These are phyloP conservation scores for Cydia pomonella DNA, from an alignment of 1,140 invertebrate genomes.

Conservation along the genomic window DNA sequence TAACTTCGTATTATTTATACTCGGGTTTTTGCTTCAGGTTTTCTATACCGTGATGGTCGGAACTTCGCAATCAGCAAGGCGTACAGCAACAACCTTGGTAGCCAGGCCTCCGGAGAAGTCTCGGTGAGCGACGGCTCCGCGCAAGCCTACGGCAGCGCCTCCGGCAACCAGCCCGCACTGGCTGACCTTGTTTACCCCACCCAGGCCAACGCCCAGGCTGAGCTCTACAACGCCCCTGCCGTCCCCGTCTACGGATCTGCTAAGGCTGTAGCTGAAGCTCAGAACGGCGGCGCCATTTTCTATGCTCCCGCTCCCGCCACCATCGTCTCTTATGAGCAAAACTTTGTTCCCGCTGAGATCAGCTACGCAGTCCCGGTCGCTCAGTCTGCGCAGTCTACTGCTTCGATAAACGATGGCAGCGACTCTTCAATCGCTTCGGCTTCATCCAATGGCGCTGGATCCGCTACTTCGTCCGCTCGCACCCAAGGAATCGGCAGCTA, in stretches of 20 bases:
- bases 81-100: constrained; percentile 48
- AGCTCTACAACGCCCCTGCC: constrained; percentile 51
- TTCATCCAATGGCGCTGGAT: constrained; percentile 55
- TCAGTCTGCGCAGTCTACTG: constrained; percentile 51
- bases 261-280: constrained; percentile 57
- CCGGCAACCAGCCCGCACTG: constrained; percentile 37
- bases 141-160: constrained; percentile 56
- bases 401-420: constrained; percentile 47
- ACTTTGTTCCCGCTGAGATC: constrained; percentile 55
- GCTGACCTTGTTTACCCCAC: constrained; percentile 50
- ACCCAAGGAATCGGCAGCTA: constrained; percentile 55
- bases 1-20: neutral
- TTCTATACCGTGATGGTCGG: constrained; percentile 63
- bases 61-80: constrained; percentile 59
- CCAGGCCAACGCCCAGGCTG: constrained; percentile 56
- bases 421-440: constrained; percentile 58
- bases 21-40: constrained; percentile 46
- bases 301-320: constrained; percentile 58
- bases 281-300: constrained; percentile 57
- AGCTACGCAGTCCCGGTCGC: constrained; percentile 43
- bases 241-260: constrained; percentile 46
- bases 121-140: constrained; percentile 48
- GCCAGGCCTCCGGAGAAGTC: constrained; percentile 50
- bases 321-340: constrained; percentile 66
- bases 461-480: constrained; percentile 56